Conservation (phyloP, 1,140 invertebrate genomes). For the Sminthurides bifidus region DNA sequence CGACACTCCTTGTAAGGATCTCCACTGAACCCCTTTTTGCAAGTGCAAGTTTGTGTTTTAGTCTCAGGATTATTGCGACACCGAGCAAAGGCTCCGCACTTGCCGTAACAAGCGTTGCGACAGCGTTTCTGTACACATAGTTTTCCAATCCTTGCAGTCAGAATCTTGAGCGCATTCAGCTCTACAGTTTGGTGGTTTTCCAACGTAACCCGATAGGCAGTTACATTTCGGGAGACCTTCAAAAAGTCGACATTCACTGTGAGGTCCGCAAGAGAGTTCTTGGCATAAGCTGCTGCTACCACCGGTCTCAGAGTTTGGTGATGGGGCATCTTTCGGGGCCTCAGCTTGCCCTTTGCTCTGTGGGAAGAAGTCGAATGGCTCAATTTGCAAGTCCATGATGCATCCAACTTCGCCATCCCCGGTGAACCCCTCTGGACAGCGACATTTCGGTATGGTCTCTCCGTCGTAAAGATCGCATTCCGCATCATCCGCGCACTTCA, state of each 20-base stretch:
- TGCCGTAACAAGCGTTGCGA: slow-evolving; percentile 33
- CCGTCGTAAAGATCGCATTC: not conserved
- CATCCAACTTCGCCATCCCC: not conserved
- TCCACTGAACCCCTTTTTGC: slow-evolving; percentile 54
- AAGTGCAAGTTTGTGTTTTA: slow-evolving; percentile 47
- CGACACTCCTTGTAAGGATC: slow-evolving; percentile 46
- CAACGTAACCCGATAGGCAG: slow-evolving; percentile 34
- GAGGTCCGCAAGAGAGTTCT: slow-evolving; percentile 35
- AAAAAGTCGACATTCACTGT: slow-evolving; percentile 34
- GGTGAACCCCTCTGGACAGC: slow-evolving; percentile 1
- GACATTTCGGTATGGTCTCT: not conserved
- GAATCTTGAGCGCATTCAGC: slow-evolving; percentile 32
- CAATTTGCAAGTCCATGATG: not conserved
- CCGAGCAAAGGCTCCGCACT: slow-evolving; percentile 26
- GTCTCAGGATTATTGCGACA: slow-evolving; percentile 25
- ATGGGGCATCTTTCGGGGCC: slow-evolving; percentile 18
- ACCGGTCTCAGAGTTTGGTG: too few relatives aligned
- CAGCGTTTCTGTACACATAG: slow-evolving; percentile 36
- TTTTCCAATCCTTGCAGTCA: slow-evolving; percentile 35
- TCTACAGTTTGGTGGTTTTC: slow-evolving; percentile 29
- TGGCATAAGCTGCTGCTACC: too few relatives aligned
- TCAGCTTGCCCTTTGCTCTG: not conserved
- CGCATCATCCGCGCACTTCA: not conserved
- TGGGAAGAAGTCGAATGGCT: not conserved
- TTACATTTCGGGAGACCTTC: slow-evolving; percentile 32